Evolutionary conservation across 2,797 vertebrate genomes (phyloP).

Genomic region (Syncerus caffer): DNA sequence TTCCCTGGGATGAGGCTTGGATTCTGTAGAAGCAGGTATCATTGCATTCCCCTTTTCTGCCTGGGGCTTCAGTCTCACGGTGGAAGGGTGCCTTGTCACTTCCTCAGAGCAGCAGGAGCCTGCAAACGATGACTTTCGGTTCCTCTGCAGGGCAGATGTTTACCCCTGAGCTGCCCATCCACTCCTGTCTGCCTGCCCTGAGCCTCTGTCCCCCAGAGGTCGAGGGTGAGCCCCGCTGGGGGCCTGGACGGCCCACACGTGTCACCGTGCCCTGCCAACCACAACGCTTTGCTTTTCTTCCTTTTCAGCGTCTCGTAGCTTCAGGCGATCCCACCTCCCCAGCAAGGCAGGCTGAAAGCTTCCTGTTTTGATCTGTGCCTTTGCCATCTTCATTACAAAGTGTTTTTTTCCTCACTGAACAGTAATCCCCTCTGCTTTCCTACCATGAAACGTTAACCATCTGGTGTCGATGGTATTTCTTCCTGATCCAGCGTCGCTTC

Average conservation of each 20-base stretch:
- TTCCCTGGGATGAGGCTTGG: not conserved
- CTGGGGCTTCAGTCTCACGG: not conserved
- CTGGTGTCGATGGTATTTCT: not conserved
- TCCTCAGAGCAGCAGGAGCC: not conserved
- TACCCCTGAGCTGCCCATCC: accelerated
- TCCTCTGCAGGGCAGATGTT: not conserved
- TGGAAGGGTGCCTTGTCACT: not conserved
- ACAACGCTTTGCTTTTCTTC: not conserved
- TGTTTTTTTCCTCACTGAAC: not conserved
- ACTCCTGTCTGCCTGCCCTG: not conserved
- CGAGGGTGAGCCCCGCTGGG: not conserved
- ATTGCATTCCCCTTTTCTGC: not conserved
- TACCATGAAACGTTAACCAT: not conserved
- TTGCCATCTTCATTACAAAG: not conserved
- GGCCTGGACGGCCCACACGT: not conserved
- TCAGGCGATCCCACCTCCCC: not conserved
- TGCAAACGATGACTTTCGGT: not conserved
- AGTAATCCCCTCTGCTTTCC: not conserved
- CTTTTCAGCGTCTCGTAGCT: not conserved
- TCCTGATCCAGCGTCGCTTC: not conserved
- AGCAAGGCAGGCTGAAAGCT: not conserved
- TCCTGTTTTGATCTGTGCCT: slow-evolving; percentile 20
- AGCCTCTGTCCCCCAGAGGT: not conserved
- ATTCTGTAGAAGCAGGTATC: not conserved
- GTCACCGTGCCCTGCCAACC: not conserved